Evolutionary conservation across 2,113 vertebrate genomes (phyloP).

Genomic region (Lophius piscatorius): DNA sequence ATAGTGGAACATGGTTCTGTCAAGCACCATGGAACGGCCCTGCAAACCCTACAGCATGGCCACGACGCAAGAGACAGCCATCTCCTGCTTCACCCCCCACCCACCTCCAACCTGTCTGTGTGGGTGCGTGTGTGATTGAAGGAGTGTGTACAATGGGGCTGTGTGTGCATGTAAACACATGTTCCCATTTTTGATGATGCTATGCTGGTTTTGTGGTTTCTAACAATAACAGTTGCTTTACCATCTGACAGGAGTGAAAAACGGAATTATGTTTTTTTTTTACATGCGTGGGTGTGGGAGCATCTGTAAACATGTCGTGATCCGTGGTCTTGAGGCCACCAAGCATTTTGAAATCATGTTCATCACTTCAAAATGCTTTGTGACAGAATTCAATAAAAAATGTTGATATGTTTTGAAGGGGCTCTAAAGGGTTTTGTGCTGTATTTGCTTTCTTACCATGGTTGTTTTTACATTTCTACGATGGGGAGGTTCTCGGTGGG

Average conservation of each 20-base stretch:
- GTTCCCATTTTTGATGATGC: conserved; percentile 38
- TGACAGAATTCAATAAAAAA: neutral
- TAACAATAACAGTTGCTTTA: conserved; percentile 47
- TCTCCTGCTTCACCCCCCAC: conserved; percentile 21
- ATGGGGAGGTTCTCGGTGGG: too few species aligned
- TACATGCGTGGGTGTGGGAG: conserved; percentile 25
- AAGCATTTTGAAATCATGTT: conserved; percentile 41
- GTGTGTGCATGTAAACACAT: conserved; percentile 24
- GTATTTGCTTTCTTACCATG: too few species aligned
- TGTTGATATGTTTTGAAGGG: conserved; percentile 19
- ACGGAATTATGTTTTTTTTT: conserved; percentile 15
- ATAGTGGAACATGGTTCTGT: conserved; percentile 99
- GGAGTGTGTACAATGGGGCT: conserved; percentile 22
- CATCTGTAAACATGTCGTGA: conserved; percentile 4
- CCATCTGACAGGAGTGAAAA: conserved; percentile 49
- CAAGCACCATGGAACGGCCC: conserved; percentile 99
- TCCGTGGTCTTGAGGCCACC: conserved; percentile 9
- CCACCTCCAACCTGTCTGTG: conserved; percentile 18
- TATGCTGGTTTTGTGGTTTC: too few species aligned
- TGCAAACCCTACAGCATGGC: conserved; percentile 98
- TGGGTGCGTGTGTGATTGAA: conserved; percentile 28
- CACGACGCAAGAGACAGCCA: conserved; percentile 83
- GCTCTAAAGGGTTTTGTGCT: neutral
- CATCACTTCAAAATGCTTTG: too few species aligned
- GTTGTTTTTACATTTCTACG: too few species aligned